Evolutionary conservation across 2,888 invertebrate genomes (phyloP), one percentile per base, ranked within the genome.

Genomic region (Pandemis heparana): DNA sequence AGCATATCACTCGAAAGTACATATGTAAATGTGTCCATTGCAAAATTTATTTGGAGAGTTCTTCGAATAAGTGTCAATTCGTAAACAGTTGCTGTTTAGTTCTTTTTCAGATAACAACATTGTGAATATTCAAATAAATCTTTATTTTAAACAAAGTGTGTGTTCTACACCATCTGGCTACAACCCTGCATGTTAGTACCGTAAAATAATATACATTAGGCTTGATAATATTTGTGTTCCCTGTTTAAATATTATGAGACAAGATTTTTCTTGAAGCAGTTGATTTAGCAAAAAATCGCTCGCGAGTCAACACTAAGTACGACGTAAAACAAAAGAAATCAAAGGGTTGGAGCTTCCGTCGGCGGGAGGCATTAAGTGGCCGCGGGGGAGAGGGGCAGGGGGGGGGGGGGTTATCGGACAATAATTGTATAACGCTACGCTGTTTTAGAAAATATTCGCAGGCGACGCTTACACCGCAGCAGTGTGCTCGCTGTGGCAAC

Each of bases 291-390:
- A 53, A 53, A 65, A 16, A 16, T 51, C 8, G 16, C 39, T 12
- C 48, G 38, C 14, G 5, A 41, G 16, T 18, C 51, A 39, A n/a
- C n/a, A 16, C 46, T 51, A 51, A 51, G 41, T 56, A 66, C 41
- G 14, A 18, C 10, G 41, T 32, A 32, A 12, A 23, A 18, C 41
- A 10, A 66, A 66, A 66, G 39, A 56, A 56, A 56, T 66, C 41
- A 66, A 66, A 56, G 66, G 41, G 18, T 56, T 53, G 66, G 10
- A 59, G 41, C 43, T 23, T 63, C 63, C 63, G 63, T 23, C 66
- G 18, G 16, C 18, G 12, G 43, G 43, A 12, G 51, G 39, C 65
- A 16, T 39, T 39, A 65, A 38, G 56, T 39, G 18, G 56, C 16
- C 39, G 53, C 5, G 65, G 51, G 18, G 62, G 8, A 1, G 62